These are phyloP conservation scores for Dendrophyllia cribrosa DNA, from an alignment of 64 coral and sea anemone genomes.

Conservation along the genomic window DNA sequence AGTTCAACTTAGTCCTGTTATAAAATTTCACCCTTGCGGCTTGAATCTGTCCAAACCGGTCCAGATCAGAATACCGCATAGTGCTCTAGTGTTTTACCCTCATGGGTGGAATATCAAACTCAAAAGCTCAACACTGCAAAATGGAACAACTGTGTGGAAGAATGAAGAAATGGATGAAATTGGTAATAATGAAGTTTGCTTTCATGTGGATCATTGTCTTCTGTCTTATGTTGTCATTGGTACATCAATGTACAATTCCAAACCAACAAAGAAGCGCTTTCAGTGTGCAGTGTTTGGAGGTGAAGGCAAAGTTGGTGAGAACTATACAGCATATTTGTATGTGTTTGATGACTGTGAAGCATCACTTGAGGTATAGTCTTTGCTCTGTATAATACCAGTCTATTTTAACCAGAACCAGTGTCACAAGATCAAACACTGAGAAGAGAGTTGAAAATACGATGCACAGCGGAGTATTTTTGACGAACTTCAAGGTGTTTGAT, in stretches of 20 bases:
- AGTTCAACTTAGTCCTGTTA: constrained; percentile 57
- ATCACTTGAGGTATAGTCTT: constrained; percentile 49
- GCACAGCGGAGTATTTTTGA: too few relatives aligned
- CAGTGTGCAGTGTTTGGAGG: constrained; percentile 59
- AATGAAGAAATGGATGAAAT: not conserved
- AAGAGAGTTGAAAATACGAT: too few relatives aligned
- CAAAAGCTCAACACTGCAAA: not conserved
- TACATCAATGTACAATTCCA: not conserved
- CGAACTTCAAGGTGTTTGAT: too few relatives aligned
- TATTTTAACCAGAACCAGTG: too few relatives aligned
- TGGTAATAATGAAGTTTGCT: constrained; percentile 10
- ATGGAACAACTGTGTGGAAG: not conserved
- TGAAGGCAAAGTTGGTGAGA: constrained; percentile 5
- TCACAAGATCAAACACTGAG: too few relatives aligned
- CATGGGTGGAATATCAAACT: constrained; percentile 24
- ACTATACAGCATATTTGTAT: constrained; percentile 26
- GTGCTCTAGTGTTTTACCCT: constrained; percentile 14
- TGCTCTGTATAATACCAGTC: not conserved
- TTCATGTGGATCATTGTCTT: not conserved
- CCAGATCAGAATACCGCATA: constrained; percentile 41
- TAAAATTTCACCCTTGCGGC: constrained; percentile 35
- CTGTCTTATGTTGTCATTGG: constrained; percentile 50
- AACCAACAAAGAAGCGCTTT: constrained; percentile 63
- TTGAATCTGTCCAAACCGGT: not conserved
- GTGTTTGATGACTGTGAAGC: constrained; percentile 72